phyloP scores from a whole-genome alignment of 64 coral and sea anemone species.

The Actinia tenebrosa region DNA sequence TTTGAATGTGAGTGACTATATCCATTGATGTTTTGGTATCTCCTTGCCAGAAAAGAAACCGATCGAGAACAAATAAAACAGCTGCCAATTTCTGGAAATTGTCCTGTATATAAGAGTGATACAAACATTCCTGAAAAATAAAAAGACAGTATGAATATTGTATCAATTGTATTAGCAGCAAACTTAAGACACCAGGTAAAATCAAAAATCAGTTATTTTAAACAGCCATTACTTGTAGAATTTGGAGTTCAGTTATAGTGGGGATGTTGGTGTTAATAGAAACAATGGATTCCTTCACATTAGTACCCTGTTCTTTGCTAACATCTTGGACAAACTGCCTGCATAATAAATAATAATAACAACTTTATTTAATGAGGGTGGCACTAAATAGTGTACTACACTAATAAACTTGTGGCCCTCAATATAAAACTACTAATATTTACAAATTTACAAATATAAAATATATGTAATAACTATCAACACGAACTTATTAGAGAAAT shows the following conservation, averaged over 20 bases:
- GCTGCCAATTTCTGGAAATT: conserved; percentile 65
- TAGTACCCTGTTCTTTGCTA: conserved; percentile 72
- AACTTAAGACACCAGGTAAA: neutral
- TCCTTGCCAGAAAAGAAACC: conserved; percentile 93
- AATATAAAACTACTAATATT: too few relatives aligned
- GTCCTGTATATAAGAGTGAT: conserved; percentile 65
- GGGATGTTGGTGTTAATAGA: conserved; percentile 45
- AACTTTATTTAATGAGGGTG: too few relatives aligned
- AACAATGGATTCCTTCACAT: conserved; percentile 80
- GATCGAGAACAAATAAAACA: conserved; percentile 78
- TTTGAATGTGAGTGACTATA: conserved; percentile 61
- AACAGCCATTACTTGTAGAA: conserved; percentile 54
- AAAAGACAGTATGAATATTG: neutral
- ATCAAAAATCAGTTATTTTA: neutral
- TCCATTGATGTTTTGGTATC: conserved; percentile 43
- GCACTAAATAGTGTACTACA: too few relatives aligned
- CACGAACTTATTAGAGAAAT: too few relatives aligned
- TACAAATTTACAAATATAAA: too few relatives aligned
- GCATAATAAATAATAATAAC: too few relatives aligned
- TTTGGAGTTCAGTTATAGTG: conserved; percentile 59
- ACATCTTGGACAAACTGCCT: conserved; percentile 87
- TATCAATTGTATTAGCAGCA: neutral
- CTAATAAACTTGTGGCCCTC: too few relatives aligned
- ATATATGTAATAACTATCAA: too few relatives aligned
- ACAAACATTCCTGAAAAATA: conserved; percentile 71